These are phyloP conservation scores for Akabosia matsudoensis DNA, from an alignment of 1,140 invertebrate genomes.

Conservation along the genomic window DNA sequence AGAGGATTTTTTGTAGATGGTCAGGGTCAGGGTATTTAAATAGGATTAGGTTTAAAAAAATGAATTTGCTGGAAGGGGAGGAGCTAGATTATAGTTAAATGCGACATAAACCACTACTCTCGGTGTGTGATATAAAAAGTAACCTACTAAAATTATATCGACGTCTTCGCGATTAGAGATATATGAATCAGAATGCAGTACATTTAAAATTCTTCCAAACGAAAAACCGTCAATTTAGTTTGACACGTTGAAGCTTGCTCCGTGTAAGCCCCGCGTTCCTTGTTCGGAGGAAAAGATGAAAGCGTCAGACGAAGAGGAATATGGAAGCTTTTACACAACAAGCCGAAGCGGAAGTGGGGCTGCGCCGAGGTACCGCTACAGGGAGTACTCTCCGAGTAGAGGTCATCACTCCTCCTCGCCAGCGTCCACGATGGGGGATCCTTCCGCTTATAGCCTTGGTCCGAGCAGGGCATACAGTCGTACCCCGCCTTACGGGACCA, in stretches of 20 bases:
- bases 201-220: slow-evolving; percentile 1
- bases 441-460: slow-evolving; percentile 27
- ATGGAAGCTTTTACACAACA: slow-evolving; percentile 42
- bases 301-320: slow-evolving; percentile 45
- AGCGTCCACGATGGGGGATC: slow-evolving; percentile 21
- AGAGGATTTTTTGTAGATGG: no score
- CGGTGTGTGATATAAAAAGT: background rate
- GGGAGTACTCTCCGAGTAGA: slow-evolving; percentile 45
- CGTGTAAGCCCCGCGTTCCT: background rate
- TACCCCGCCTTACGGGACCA: slow-evolving; percentile 34
- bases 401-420: slow-evolving; percentile 37
- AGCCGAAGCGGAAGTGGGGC: slow-evolving; percentile 18
- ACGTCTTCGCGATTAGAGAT: background rate
- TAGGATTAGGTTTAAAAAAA: no score
- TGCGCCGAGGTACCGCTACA: slow-evolving; percentile 37
- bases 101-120: no score
- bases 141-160: background rate
- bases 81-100: no score
- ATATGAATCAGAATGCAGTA: background rate
- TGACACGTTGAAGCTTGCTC: background rate
- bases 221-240: background rate
- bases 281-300: slow-evolving; percentile 31
- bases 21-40: no score
- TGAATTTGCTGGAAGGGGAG: no score
- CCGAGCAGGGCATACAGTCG: slow-evolving; percentile 34